These are phyloP conservation scores for Chanos chanos DNA, from an alignment of 2,797 vertebrate genomes.

Conservation along the genomic window DNA sequence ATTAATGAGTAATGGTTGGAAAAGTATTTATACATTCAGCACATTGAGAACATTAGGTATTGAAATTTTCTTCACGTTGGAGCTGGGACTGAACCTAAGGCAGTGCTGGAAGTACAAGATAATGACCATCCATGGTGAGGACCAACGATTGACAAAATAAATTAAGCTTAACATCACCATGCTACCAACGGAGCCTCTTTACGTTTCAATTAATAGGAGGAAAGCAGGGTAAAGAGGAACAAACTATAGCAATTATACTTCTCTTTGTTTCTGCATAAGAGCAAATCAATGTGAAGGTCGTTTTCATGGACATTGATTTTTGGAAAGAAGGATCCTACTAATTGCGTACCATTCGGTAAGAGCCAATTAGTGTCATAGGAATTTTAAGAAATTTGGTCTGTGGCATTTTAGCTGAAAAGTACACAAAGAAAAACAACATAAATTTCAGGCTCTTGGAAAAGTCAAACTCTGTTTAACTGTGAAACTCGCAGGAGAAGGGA, in stretches of 20 bases:
- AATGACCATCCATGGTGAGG: constrained; percentile 57
- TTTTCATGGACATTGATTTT: constrained; percentile 52
- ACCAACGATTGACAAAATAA: constrained; percentile 61
- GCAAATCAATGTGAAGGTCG: constrained; percentile 50
- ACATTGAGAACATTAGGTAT: constrained; percentile 29
- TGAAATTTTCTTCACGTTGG: constrained; percentile 48
- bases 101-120: constrained; percentile 59
- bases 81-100: constrained; percentile 41
- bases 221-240: neutral
- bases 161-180: constrained; percentile 57
- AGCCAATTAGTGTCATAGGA: constrained; percentile 54
- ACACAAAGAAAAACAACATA: constrained; percentile 12
- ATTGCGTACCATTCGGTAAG: constrained; percentile 58
- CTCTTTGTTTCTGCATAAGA: constrained; percentile 45
- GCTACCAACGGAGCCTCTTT: constrained; percentile 52
- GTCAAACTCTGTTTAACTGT: constrained; percentile 13
- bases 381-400: constrained; percentile 32
- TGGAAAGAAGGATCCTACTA: constrained; percentile 54
- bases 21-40: constrained; percentile 25
- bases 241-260: no score
- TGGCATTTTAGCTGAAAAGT: constrained; percentile 13
- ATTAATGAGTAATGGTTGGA: constrained; percentile 19
- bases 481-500: neutral
- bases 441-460: constrained; percentile 12
- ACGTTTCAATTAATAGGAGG: constrained; percentile 49